A percentile compares a stretch with the other conserved stretches of the same genome.
Evolutionary conservation across 2,113 vertebrate genomes (phyloP).

Genomic region (Sceloporus undulatus): DNA sequence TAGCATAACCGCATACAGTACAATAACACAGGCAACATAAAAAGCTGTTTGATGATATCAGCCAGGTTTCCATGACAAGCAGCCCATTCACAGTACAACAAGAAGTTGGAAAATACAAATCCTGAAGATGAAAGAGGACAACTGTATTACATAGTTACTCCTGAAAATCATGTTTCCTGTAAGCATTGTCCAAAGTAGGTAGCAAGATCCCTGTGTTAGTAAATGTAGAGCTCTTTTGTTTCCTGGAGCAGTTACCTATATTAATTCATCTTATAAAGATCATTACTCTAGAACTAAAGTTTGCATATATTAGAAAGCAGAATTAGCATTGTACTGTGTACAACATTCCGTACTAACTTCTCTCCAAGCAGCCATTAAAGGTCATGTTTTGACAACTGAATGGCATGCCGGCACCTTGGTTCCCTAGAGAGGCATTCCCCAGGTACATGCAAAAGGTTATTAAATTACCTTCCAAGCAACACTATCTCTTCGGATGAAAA

Average conservation of each 20-base stretch:
- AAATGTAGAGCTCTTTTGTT: conserved; percentile 78
- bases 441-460: conserved; percentile 99
- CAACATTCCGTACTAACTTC: conserved; percentile 95
- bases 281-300: conserved; percentile 86
- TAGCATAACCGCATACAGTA: too few relatives aligned
- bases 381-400: conserved; percentile 99
- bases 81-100: conserved; percentile 56
- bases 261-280: conserved; percentile 86
- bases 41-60: conserved; percentile 50
- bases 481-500: conserved; percentile 96
- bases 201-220: conserved; percentile 64
- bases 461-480: conserved; percentile 98
- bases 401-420: conserved; percentile 99
- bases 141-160: conserved; percentile 14
- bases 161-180: conserved; percentile 59
- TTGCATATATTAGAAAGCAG: conserved; percentile 98
- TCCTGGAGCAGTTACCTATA: conserved; percentile 82
- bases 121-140: conserved; percentile 49
- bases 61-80: conserved; percentile 44
- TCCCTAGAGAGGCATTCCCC: conserved; percentile 98
- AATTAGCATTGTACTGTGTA: conserved; percentile 94
- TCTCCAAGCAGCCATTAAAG: conserved; percentile 99
- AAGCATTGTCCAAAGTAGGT: conserved; percentile 65
- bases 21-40: conserved; percentile 41
- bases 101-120: conserved; percentile 53